These are phyloP conservation scores for Lemur catta DNA, from an alignment of 2,797 vertebrate genomes.

Conservation along the genomic window DNA sequence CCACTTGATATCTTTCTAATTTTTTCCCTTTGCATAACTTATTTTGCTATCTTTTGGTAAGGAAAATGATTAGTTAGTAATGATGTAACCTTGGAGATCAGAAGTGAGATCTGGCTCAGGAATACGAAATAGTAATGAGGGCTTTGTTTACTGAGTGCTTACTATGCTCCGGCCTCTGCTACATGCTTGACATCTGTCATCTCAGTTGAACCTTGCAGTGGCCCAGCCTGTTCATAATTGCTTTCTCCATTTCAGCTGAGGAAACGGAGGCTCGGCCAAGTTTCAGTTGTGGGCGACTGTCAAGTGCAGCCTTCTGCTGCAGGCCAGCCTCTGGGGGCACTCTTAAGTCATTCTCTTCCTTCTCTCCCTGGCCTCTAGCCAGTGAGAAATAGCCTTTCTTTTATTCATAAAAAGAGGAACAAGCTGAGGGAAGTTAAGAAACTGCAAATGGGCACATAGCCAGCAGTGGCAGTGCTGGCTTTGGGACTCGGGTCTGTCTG, in stretches of 20 bases:
- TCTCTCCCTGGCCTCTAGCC: neutral
- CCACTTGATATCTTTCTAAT: neutral
- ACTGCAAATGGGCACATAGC: neutral
- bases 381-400: neutral
- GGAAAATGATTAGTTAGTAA: conserved; percentile 55
- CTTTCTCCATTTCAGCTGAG: neutral
- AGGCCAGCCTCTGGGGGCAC: neutral
- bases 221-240: neutral
- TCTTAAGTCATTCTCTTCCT: neutral
- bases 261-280: neutral
- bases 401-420: neutral
- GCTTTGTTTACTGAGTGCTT: neutral
- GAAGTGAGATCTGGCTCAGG: conserved; percentile 1
- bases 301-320: rapidly evolving
- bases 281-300: neutral
- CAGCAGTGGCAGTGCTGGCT: neutral
- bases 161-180: neutral
- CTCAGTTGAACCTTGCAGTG: neutral
- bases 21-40: conserved; percentile 22
- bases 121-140: neutral
- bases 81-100: conserved; percentile 52
- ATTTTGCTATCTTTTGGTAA: conserved; percentile 42
- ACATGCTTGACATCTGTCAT: rapidly evolving
- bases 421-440: neutral
- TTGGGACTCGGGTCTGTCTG: neutral